These are phyloP conservation scores for Benthosema pterotum DNA, from an alignment of 2,797 vertebrate species.

Conservation along the genomic window DNA sequence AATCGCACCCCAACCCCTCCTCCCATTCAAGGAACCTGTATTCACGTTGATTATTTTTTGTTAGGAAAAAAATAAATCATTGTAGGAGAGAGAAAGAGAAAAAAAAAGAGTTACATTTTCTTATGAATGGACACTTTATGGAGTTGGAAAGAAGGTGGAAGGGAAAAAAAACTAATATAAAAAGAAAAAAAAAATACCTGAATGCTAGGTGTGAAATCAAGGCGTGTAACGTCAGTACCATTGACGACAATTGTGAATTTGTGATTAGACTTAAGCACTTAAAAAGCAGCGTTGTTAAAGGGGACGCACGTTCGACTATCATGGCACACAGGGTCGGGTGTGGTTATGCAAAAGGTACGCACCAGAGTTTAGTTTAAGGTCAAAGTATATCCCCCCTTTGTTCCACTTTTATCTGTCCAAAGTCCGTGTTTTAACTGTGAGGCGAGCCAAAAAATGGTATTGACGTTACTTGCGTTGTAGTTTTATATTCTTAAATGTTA, in stretches of 20 bases:
- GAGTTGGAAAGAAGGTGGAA: slow-evolving; percentile 67
- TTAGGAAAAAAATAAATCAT: slow-evolving; percentile 74
- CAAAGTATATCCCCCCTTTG: slow-evolving; percentile 45
- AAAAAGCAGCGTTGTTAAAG: slow-evolving; percentile 38
- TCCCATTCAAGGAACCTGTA: slow-evolving; percentile 83
- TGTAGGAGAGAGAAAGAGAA: slow-evolving; percentile 67
- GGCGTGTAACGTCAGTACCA: slow-evolving; percentile 75
- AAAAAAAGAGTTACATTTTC: slow-evolving; percentile 82
- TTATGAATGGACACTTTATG: slow-evolving; percentile 84
- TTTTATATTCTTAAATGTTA: slow-evolving; percentile 84
- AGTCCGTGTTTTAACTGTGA: slow-evolving; percentile 78
- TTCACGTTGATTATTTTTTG: slow-evolving; percentile 81
- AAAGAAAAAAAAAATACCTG: slow-evolving; percentile 52
- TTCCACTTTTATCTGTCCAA: slow-evolving; percentile 60
- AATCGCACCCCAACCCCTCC: slow-evolving; percentile 82
- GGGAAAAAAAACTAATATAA: slow-evolving; percentile 69
- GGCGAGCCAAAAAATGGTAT: slow-evolving; percentile 76
- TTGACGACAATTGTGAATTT: slow-evolving; percentile 50
- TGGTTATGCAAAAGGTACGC: slow-evolving; percentile 53
- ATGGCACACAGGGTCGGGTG: background rate
- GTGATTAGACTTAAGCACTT: slow-evolving; percentile 72
- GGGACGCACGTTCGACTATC: slow-evolving; percentile 2
- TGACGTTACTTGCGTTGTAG: slow-evolving; percentile 79
- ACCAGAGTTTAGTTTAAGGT: slow-evolving; percentile 55
- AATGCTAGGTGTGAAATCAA: slow-evolving; percentile 76